Conservation (phyloP, 2,797 vertebrate genomes). For the Sebastolobus altivelis region DNA sequence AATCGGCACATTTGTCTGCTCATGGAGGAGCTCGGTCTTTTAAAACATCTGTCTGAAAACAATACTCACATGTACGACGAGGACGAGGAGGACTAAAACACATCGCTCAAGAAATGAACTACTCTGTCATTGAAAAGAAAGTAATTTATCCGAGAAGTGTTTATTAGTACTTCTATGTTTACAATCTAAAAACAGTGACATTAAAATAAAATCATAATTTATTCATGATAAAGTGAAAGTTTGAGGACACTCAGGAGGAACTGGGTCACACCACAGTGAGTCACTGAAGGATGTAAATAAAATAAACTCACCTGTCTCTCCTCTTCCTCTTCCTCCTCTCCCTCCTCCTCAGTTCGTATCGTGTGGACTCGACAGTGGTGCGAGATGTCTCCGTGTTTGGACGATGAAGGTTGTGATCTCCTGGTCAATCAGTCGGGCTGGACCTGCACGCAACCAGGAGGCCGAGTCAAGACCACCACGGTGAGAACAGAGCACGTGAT, state of each 20-base stretch:
- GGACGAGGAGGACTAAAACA: background rate
- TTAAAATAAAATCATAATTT: background rate
- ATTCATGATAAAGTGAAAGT: background rate
- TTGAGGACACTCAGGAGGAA: background rate
- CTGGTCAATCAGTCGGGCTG: conserved; percentile 96
- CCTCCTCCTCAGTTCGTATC: conserved; percentile 85
- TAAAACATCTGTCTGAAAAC: background rate
- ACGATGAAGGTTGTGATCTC: conserved; percentile 93
- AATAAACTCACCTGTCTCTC: background rate
- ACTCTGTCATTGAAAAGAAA: background rate
- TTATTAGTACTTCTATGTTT: background rate
- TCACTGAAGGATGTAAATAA: background rate
- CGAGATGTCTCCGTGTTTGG: conserved; percentile 96
- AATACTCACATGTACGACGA: background rate
- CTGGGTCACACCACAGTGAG: background rate
- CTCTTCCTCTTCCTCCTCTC: background rate
- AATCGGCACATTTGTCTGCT: background rate
- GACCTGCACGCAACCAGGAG: conserved; percentile 96
- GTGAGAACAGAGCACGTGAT: conserved; percentile 74
- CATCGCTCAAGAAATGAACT: background rate
- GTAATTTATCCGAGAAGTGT: no score
- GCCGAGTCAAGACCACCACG: conserved; percentile 96
- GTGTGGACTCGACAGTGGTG: conserved; percentile 95
- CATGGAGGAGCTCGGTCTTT: background rate
- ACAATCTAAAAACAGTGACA: no score